phyloP scores from a whole-genome alignment of 2,113 vertebrate species.

The Heterochromis multidens region DNA sequence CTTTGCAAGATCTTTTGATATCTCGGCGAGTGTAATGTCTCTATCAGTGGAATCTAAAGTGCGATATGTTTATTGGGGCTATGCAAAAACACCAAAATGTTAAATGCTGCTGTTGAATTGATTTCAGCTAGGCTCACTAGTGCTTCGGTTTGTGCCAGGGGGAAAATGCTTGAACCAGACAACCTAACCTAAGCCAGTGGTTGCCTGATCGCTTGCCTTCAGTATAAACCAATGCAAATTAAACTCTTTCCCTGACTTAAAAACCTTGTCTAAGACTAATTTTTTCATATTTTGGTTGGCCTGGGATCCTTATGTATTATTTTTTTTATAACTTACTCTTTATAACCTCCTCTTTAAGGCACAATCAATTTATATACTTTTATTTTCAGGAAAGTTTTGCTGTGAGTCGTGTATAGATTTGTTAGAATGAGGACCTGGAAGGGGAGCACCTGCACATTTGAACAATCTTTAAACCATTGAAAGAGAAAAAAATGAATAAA shows the following conservation, averaged over 20 bases:
- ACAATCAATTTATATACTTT: background rate
- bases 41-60: constrained; percentile 18
- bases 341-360: background rate
- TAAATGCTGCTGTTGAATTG: background rate
- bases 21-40: background rate
- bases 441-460: accelerated
- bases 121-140: background rate
- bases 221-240: background rate
- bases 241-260: background rate
- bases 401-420: background rate
- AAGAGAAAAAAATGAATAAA: background rate
- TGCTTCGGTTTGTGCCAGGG: background rate
- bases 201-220: background rate
- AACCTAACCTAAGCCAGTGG: background rate
- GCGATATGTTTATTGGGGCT: background rate
- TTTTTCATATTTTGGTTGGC: background rate
- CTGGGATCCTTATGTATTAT: background rate
- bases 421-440: background rate
- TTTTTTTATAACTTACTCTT: no score
- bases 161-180: background rate
- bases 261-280: background rate
- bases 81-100: constrained; percentile 34
- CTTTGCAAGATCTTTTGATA: constrained; percentile 39
- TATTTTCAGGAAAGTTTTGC: background rate
- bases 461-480: background rate